phyloP scores from a whole-genome alignment of 1,140 invertebrate species.

The Tribolium madens region DNA sequence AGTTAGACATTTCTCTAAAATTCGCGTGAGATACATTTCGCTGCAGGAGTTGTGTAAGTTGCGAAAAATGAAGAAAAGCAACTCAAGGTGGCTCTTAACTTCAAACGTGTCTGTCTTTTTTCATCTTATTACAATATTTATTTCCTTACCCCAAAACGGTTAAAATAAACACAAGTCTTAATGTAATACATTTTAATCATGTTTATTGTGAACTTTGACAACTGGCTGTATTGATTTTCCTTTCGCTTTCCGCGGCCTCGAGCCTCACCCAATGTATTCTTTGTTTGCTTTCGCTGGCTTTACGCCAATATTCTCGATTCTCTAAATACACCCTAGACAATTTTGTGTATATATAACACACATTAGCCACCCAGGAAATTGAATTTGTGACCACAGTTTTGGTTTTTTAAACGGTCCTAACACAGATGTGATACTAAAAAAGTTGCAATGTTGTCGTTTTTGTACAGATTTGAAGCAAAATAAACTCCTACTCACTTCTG shows the following conservation, averaged over 20 bases:
- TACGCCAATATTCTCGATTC: slow-evolving; percentile 44
- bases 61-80: not conserved
- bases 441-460: no score
- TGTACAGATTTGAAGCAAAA: no score
- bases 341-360: slow-evolving; percentile 37
- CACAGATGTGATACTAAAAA: no score
- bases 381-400: slow-evolving; percentile 2
- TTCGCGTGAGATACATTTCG: not conserved
- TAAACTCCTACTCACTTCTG: not conserved
- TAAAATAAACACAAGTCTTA: not conserved
- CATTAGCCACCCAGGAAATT: slow-evolving; percentile 29
- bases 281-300: slow-evolving; percentile 48
- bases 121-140: not conserved
- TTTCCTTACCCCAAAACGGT: no score
- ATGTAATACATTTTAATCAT: slow-evolving; percentile 22
- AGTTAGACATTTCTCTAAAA: not conserved
- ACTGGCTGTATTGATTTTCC: slow-evolving; percentile 50
- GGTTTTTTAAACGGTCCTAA: no score
- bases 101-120: not conserved
- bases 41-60: not conserved
- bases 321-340: slow-evolving; percentile 36
- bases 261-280: slow-evolving; percentile 51
- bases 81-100: not conserved
- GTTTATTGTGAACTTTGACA: slow-evolving; percentile 43
- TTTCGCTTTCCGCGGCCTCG: slow-evolving; percentile 50